Evolutionary conservation across 2,113 vertebrate genomes (phyloP).

Genomic region (Pyxicephalus adspersus): DNA sequence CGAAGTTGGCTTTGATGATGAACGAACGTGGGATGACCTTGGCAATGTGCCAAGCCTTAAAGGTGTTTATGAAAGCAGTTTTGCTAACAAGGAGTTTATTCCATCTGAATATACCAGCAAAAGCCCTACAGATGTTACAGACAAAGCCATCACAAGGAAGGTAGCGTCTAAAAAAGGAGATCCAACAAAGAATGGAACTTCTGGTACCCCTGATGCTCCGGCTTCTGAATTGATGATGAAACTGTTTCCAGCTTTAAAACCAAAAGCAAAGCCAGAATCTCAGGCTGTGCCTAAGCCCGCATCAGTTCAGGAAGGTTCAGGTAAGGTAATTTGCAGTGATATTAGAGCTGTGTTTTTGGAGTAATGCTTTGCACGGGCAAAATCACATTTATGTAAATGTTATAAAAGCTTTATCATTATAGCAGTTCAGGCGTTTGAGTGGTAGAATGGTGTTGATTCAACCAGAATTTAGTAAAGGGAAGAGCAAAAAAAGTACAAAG

Average conservation of each 20-base stretch:
- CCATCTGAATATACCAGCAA: slow-evolving; percentile 53
- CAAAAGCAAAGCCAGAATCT: slow-evolving; percentile 70
- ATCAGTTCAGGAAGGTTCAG: slow-evolving; percentile 67
- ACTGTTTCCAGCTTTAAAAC: slow-evolving; percentile 87
- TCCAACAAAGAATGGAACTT: slow-evolving; percentile 44
- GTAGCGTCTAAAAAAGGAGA: slow-evolving; percentile 75
- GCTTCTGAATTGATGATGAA: slow-evolving; percentile 83
- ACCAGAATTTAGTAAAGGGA: too few species aligned
- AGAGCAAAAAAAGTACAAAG: too few species aligned
- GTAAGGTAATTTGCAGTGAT: slow-evolving; percentile 64
- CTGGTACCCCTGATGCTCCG: slow-evolving; percentile 63
- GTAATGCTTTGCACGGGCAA: too few species aligned
- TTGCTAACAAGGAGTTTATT: slow-evolving; percentile 42
- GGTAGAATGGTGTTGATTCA: too few species aligned
- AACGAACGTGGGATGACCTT: slow-evolving; percentile 89
- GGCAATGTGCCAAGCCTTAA: slow-evolving; percentile 71
- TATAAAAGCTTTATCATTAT: too few species aligned
- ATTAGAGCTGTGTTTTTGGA: background rate
- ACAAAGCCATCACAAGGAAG: slow-evolving; percentile 80
- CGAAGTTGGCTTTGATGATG: slow-evolving; percentile 87
- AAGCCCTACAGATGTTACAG: slow-evolving; percentile 57
- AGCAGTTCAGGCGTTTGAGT: too few species aligned
- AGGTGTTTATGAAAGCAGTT: slow-evolving; percentile 58
- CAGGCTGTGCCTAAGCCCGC: slow-evolving; percentile 49
- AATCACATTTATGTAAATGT: too few species aligned